A percentile compares a stretch with the other conserved stretches of the same genome.
Evolutionary conservation across 2,113 vertebrate species (phyloP).

Genomic region (Piprites chloris): DNA sequence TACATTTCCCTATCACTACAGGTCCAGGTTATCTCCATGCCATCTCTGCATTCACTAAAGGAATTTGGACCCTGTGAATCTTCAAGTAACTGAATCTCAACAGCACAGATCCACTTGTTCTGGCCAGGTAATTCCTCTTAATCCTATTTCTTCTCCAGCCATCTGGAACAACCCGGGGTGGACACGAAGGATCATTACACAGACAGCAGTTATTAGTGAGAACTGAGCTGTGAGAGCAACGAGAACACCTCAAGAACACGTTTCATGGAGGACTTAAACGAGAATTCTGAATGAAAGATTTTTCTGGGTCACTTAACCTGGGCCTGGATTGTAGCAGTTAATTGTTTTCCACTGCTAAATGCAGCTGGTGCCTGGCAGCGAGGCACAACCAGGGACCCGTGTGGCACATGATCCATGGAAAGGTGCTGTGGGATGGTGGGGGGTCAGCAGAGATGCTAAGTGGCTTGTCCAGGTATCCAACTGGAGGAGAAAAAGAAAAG

Average conservation of each 20-base stretch:
- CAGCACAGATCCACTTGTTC: background rate
- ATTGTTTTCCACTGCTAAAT: background rate
- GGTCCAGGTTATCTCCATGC: background rate
- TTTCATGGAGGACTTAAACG: background rate
- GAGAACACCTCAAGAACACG: background rate
- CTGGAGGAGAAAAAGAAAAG: background rate
- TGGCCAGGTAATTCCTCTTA: background rate
- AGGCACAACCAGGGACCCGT: background rate
- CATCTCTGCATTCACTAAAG: background rate
- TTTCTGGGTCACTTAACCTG: background rate
- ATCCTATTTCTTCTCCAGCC: background rate
- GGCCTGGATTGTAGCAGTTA: background rate
- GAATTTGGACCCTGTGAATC: background rate
- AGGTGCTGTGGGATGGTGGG: background rate
- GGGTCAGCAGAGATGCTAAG: background rate
- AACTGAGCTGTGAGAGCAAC: background rate
- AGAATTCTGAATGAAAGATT: background rate
- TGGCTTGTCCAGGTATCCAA: background rate
- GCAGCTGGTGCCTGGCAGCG: background rate
- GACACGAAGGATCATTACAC: background rate
- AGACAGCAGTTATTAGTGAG: background rate
- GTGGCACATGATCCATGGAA: rapidly evolving
- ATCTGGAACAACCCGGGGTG: background rate
- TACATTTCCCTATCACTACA: background rate
- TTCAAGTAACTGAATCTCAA: background rate